Conservation (phyloP, 2,888 invertebrate genomes). For the Rhyacophila evoluta region DNA sequence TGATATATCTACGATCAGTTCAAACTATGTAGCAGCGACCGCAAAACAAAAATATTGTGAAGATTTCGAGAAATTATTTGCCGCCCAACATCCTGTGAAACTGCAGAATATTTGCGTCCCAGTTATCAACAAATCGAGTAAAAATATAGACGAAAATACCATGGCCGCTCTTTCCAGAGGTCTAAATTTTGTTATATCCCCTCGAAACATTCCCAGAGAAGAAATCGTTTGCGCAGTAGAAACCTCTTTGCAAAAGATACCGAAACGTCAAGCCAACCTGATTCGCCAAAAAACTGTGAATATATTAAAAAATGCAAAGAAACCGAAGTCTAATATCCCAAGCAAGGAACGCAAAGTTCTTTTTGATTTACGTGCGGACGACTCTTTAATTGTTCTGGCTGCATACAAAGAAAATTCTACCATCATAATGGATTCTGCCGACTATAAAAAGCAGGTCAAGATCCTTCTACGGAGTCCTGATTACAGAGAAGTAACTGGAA, state of each 20-base stretch:
- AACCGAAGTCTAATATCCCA: not conserved
- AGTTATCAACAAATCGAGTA: not conserved
- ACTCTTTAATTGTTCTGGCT: not conserved
- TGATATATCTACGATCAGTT: not conserved
- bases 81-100: not conserved
- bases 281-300: not conserved
- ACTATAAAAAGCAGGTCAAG: not conserved
- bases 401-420: not conserved
- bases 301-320: not conserved
- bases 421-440: not conserved
- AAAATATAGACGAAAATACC: not conserved
- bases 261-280: not conserved
- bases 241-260: not conserved
- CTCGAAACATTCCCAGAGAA: not conserved
- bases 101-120: not conserved
- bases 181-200: not conserved
- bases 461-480: not conserved
- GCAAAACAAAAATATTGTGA: not conserved
- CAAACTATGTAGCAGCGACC: not conserved
- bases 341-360: not conserved
- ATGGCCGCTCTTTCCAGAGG: not conserved
- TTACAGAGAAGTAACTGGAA: not conserved
- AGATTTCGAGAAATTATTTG: not conserved
- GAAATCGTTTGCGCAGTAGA: not conserved
- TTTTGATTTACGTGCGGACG: not conserved